Evolutionary conservation across 2,113 vertebrate genomes (phyloP), one percentile per base, ranked within the genome.

Genomic region (Dinomys branickii): DNA sequence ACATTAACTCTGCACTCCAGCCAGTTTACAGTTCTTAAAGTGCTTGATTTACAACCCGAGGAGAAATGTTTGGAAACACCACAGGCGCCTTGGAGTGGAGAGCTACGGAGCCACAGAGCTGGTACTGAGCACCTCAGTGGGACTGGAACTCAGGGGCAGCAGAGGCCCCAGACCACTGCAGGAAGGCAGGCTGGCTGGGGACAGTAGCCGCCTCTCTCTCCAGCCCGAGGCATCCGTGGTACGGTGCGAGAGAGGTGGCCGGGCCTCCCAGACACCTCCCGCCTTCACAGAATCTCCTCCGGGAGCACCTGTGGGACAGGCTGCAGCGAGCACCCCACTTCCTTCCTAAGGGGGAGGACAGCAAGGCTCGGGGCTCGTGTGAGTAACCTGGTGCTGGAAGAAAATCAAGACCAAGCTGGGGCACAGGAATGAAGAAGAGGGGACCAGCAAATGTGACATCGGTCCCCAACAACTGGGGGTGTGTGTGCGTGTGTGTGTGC

Each of bases 1-100:
- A 38, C 88, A 83, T 94, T 85, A 94, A 86, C 90, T 88, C 84
- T 0, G 47, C 90, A 78, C 92, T 94, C 94, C 96, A 94, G 94
- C 58, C 3, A 0, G 94, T 86, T 96, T 94, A 96, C 71, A 95
- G 13, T 71, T 94, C 96, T 59, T 86, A 63, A 94, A 96, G 95
- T 63, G 30, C 86, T 78, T 91, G 96, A 94, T 94, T 96, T 97
- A 96, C 86, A 87, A 50, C 54, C 83, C 81, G 9, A 75, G 78
- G 80, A 93, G 87, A 82, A 82, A 86, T 59, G 89, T 91, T 97
- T 69, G 80, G 90, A 96, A 91, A 88, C 41, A 81, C 67, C 24
- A 61, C 93, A 84, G 86, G 94, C 13, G 73, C 26, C 61, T 85
- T 88, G 77, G 80, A 85, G 82, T 87, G 59, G 54, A 52, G 63